Evolutionary conservation across 2,113 vertebrate species (phyloP).

Genomic region (Chionomys nivalis): DNA sequence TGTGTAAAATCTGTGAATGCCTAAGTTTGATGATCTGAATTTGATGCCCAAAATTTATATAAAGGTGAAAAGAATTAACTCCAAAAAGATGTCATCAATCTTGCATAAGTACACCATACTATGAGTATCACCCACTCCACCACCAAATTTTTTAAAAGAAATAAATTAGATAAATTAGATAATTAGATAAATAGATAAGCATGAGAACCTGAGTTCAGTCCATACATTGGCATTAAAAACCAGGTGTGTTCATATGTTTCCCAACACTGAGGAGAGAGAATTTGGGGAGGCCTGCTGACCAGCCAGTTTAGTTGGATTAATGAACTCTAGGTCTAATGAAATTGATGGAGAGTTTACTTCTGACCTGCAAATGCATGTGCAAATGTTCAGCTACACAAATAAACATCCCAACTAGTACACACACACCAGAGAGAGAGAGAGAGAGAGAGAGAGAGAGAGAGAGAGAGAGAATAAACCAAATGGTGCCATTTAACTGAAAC

Average conservation of each 20-base stretch:
- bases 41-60: neutral
- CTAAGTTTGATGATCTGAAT: no score
- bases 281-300: fast-evolving
- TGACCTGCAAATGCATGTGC: neutral
- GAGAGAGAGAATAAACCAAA: neutral
- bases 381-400: neutral
- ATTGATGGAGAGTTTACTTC: neutral
- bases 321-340: neutral
- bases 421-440: neutral
- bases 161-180: neutral
- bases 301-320: neutral
- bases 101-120: neutral
- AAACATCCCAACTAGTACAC: neutral
- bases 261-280: no score
- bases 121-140: neutral
- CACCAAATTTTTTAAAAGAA: neutral
- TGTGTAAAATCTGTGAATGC: no score
- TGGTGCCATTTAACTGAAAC: neutral
- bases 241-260: neutral
- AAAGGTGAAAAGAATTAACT: neutral
- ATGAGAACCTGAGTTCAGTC: neutral
- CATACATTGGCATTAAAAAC: neutral
- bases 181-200: neutral
- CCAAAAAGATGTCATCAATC: neutral
- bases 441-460: no score